These are phyloP conservation scores for Graptemys geographica DNA, from an alignment of 2,797 vertebrate species.

Conservation along the genomic window DNA sequence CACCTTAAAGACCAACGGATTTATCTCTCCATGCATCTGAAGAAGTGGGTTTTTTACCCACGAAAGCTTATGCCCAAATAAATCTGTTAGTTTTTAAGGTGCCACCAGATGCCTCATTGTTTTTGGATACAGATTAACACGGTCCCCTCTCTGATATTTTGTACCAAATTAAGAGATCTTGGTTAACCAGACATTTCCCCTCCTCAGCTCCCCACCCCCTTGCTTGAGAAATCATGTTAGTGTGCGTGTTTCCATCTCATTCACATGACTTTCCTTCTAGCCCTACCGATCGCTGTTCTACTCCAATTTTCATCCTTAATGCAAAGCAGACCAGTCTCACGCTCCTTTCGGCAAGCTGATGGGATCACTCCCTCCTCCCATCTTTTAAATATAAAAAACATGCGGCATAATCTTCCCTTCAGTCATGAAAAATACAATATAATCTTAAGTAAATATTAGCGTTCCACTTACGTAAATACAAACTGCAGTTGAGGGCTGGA, in stretches of 20 bases:
- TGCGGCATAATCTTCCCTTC: constrained; percentile 42
- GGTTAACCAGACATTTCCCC: background rate
- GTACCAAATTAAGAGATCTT: background rate
- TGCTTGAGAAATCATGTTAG: background rate
- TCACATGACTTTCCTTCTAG: background rate
- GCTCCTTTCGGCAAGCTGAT: background rate
- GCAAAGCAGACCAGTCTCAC: constrained; percentile 49
- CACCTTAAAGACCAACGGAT: too few species aligned
- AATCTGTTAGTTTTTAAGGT: too few species aligned
- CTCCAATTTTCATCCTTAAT: constrained; percentile 34
- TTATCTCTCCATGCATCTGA: too few species aligned
- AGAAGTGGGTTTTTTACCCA: too few species aligned
- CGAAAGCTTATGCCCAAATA: too few species aligned
- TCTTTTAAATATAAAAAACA: constrained; percentile 38
- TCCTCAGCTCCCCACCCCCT: background rate
- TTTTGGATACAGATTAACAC: too few species aligned
- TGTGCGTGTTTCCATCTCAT: background rate
- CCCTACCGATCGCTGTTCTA: background rate
- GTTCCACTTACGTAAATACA: constrained; percentile 54
- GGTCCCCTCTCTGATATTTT: too few species aligned
- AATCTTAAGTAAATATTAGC: constrained; percentile 71
- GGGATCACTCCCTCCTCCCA: constrained; percentile 3
- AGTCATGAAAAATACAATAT: constrained; percentile 45
- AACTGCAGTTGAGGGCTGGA: constrained; percentile 55
- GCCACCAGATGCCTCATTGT: too few species aligned